Conservation (phyloP, 2,797 vertebrate species). For the Heliangelus exortis region DNA sequence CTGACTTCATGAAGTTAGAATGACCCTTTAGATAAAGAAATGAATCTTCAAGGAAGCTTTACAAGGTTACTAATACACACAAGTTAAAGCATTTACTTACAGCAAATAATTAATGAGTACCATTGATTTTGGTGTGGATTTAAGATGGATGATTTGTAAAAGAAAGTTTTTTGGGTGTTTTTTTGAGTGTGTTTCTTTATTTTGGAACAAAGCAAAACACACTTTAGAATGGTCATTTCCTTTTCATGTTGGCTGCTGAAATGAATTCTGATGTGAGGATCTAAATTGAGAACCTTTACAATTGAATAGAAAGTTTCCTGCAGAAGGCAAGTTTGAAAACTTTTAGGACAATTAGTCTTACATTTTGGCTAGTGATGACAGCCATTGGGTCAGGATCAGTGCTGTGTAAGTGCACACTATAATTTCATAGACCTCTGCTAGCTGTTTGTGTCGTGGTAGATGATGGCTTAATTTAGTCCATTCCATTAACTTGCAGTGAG, state of each 20-base stretch:
- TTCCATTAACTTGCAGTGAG: conserved; percentile 50
- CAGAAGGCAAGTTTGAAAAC: background rate
- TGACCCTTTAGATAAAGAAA: background rate
- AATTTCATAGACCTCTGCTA: background rate
- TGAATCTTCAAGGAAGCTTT: background rate
- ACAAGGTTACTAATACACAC: background rate
- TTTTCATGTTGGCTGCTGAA: background rate
- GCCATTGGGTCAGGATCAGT: background rate
- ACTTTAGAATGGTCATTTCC: background rate
- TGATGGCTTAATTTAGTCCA: conserved; percentile 11
- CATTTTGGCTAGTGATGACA: background rate
- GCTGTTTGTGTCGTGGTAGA: conserved; percentile 13
- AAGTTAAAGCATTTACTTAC: background rate
- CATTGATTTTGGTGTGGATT: background rate
- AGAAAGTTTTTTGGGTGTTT: background rate
- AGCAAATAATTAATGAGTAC: background rate
- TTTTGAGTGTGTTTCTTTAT: too few species aligned
- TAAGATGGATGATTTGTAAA: background rate
- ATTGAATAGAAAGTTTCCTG: background rate
- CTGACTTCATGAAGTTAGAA: background rate
- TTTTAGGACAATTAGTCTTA: background rate
- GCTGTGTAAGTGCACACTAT: background rate
- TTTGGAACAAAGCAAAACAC: background rate
- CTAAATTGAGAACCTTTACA: background rate
- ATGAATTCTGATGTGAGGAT: background rate